Evolutionary conservation across 2,888 invertebrate genomes (phyloP).

Genomic region (Eupithecia tripunctaria): DNA sequence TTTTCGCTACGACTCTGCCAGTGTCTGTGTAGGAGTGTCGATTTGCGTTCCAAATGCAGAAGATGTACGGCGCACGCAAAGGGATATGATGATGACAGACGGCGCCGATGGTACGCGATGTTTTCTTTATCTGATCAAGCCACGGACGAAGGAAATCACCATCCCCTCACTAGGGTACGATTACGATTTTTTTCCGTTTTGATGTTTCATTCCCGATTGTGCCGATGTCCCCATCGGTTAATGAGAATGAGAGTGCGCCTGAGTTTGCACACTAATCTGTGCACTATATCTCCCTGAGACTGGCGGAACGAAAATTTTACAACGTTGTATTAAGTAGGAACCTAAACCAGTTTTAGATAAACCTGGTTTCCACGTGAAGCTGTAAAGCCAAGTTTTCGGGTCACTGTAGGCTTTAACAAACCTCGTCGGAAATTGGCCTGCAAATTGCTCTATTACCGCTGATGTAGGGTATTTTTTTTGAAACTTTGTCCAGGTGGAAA

Average conservation of each 20-base stretch:
- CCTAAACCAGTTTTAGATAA: constrained; percentile 11
- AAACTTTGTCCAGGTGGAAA: constrained; percentile 32
- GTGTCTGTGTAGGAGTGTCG: too few species aligned
- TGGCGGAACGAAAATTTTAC: neutral
- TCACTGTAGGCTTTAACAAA: constrained; percentile 38
- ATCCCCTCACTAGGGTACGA: too few species aligned
- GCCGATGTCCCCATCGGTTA: neutral
- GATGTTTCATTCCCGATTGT: neutral
- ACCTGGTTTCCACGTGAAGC: constrained; percentile 7
- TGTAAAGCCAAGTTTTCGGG: constrained; percentile 32
- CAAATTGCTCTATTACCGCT: constrained; percentile 42
- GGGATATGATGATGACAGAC: too few species aligned
- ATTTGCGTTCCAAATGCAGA: too few species aligned
- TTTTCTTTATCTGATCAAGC: too few species aligned
- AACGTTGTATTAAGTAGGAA: neutral
- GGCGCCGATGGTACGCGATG: too few species aligned
- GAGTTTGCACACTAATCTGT: neutral
- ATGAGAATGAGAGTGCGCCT: neutral
- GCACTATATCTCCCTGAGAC: neutral
- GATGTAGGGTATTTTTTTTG: constrained; percentile 35
- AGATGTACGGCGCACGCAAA: too few species aligned
- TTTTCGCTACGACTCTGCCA: too few species aligned
- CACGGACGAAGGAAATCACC: too few species aligned
- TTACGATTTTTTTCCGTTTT: too few species aligned
- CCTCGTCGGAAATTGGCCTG: constrained; percentile 38